Percentiles rank a stretch among this genome's conserved stretches.
These are phyloP conservation scores for Australoheros facetus DNA, from an alignment of 2,797 vertebrate species.

Conservation along the genomic window DNA sequence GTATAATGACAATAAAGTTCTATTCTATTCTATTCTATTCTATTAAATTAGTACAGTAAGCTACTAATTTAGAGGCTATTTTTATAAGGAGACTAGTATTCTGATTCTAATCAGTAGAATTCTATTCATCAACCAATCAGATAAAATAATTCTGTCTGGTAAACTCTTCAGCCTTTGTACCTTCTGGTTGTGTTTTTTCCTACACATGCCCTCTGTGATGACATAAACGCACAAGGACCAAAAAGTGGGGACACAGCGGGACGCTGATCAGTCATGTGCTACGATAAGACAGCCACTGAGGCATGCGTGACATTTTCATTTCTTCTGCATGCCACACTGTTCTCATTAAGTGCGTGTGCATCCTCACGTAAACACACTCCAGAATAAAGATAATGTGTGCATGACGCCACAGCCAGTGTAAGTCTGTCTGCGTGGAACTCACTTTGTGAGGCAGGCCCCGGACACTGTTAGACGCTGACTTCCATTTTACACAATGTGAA, in stretches of 20 bases:
- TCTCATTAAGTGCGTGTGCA: background rate
- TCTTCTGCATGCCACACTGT: background rate
- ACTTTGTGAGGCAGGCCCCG: constrained; percentile 54
- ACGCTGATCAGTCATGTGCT: background rate
- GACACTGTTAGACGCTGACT: background rate
- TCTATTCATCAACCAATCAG: background rate
- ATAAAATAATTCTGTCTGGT: background rate
- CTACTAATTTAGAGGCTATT: background rate
- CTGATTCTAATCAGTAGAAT: background rate
- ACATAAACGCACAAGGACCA: background rate
- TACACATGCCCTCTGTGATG: background rate
- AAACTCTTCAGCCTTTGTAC: background rate
- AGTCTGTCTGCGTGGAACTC: background rate
- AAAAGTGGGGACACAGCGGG: background rate
- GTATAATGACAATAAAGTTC: too few relatives aligned
- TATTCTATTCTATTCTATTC: too few relatives aligned
- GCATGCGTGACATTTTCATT: background rate
- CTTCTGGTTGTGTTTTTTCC: background rate
- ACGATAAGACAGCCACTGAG: background rate
- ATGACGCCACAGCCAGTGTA: too few relatives aligned
- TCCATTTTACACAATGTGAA: background rate
- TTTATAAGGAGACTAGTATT: background rate
- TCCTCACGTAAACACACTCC: background rate
- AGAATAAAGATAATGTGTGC: background rate
- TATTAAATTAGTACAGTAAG: background rate